Conservation (phyloP, 2,888 invertebrate species). For the Drosophila vallismaia region DNA sequence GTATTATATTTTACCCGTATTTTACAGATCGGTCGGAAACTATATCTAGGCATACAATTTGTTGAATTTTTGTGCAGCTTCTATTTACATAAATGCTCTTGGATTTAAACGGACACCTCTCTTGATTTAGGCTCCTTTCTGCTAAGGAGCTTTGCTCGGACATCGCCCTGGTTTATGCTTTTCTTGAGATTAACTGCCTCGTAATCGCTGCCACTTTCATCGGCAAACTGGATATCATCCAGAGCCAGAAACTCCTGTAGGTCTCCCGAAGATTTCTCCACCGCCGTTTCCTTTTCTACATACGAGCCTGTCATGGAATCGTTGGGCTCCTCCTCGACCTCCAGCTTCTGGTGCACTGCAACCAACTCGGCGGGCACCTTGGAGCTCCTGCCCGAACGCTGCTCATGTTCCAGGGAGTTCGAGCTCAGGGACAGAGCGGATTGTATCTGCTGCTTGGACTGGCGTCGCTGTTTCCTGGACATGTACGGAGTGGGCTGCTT, state of each 20-base stretch:
- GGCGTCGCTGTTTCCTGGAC: constrained; percentile 70
- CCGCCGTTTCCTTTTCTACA: constrained; percentile 87
- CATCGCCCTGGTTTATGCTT: constrained; percentile 16
- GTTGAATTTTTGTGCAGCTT: constrained; percentile 14
- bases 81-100: constrained; percentile 44
- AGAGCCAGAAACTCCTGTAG: constrained; percentile 86
- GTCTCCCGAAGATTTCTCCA: constrained; percentile 87
- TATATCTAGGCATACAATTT: constrained; percentile 24
- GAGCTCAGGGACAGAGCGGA: constrained; percentile 50
- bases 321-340: constrained; percentile 44
- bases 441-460: constrained; percentile 69
- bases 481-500: constrained; percentile 46
- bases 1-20: constrained; percentile 57
- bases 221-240: constrained; percentile 89
- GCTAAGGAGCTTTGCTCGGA: constrained; percentile 11
- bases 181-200: constrained; percentile 63
- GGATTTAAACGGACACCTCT: constrained; percentile 60
- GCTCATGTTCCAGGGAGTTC: constrained; percentile 40
- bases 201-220: constrained; percentile 85
- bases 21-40: constrained; percentile 46
- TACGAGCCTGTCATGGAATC: constrained; percentile 80
- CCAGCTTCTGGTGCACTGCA: constrained; percentile 53
- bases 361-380: constrained; percentile 52
- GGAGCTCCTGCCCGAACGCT: constrained; percentile 42
- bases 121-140: constrained; percentile 40